A percentile compares a stretch with the other conserved stretches of the same genome.
Evolutionary conservation across 2,113 vertebrate species (phyloP).

Genomic region (Rafetus swinhoei): DNA sequence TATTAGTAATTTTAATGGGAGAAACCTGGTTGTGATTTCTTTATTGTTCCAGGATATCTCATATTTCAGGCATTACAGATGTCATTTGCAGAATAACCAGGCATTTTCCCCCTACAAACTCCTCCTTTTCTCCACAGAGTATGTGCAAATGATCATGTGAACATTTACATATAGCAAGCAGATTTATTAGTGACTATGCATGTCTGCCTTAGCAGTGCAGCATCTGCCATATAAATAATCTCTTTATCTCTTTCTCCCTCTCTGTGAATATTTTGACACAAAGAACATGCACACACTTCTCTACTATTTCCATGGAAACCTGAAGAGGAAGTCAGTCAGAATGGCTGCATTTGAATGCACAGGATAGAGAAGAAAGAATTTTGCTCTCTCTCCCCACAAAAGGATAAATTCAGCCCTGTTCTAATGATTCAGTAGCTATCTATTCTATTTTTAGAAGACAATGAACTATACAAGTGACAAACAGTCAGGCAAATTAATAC

Average conservation of each 20-base stretch:
- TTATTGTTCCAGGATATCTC: too few relatives aligned
- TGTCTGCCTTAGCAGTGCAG: conserved; percentile 51
- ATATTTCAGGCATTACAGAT: too few relatives aligned
- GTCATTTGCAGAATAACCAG: too few relatives aligned
- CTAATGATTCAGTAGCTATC: not conserved
- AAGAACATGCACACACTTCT: conserved; percentile 52
- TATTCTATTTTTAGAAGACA: not conserved
- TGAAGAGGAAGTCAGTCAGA: conserved; percentile 56
- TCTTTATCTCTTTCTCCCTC: conserved; percentile 31
- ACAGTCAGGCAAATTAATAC: not conserved
- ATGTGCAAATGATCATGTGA: not conserved
- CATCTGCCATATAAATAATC: conserved; percentile 62
- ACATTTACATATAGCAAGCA: conserved; percentile 29
- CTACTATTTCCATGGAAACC: conserved; percentile 77
- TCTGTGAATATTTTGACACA: conserved; percentile 69
- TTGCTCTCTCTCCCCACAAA: not conserved
- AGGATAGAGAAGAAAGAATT: conserved; percentile 33
- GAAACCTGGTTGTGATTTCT: too few relatives aligned
- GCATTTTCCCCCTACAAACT: too few relatives aligned
- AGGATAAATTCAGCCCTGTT: not conserved
- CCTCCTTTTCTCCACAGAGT: too few relatives aligned
- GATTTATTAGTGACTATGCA: conserved; percentile 11
- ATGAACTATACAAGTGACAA: not conserved
- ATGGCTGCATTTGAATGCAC: conserved; percentile 47
- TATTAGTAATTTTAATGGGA: too few relatives aligned